phyloP scores from a whole-genome alignment of 2,888 invertebrate genomes.

The Diarsia dahlii region DNA sequence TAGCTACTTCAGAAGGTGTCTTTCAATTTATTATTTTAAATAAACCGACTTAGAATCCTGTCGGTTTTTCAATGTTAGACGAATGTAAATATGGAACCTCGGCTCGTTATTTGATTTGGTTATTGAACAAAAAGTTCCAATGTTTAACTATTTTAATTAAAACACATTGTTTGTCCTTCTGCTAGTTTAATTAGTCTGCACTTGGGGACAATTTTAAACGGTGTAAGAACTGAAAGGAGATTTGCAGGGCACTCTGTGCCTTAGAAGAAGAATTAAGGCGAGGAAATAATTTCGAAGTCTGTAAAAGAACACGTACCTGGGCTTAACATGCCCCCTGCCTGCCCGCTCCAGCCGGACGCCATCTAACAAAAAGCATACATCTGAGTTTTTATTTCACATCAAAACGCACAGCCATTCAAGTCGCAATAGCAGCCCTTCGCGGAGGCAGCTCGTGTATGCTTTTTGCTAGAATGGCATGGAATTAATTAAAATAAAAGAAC shows the following conservation, averaged over 20 bases:
- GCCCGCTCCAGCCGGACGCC: conserved; percentile 68
- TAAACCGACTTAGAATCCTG: neutral
- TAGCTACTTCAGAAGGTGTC: neutral
- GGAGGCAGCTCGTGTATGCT: conserved; percentile 79
- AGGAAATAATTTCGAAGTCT: conserved; percentile 33
- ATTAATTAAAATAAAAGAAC: conserved; percentile 11
- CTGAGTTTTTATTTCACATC: conserved; percentile 74
- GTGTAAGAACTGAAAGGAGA: neutral
- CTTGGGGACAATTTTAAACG: neutral
- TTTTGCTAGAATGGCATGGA: conserved; percentile 74
- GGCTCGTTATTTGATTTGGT: neutral
- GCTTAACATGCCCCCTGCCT: conserved; percentile 44
- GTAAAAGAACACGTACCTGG: conserved; percentile 66
- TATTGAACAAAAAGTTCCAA: neutral
- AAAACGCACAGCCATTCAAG: conserved; percentile 83
- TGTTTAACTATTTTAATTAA: neutral
- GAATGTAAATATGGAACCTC: neutral
- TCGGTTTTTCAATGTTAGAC: neutral
- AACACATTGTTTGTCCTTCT: neutral
- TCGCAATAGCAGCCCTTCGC: conserved; percentile 84
- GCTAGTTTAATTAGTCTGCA: neutral
- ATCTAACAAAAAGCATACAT: conserved; percentile 86
- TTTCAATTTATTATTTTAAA: neutral
- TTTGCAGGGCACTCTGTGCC: neutral
- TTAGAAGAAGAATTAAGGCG: conserved; percentile 30